Evolutionary conservation across 2,113 vertebrate genomes (phyloP).

Genomic region (Erpornis zantholeuca): DNA sequence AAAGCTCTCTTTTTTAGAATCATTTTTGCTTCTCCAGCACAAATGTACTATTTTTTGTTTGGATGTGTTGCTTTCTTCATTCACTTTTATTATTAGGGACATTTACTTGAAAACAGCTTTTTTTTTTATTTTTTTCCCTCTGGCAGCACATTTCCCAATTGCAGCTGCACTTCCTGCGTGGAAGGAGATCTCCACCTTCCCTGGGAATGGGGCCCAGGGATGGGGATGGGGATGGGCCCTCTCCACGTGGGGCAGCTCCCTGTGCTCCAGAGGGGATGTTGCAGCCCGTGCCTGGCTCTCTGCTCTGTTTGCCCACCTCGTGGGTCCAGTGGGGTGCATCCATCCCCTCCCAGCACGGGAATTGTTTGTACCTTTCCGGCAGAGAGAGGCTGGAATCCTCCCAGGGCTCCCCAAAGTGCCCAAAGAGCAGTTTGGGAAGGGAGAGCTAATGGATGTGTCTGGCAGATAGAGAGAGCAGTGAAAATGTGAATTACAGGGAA

Average conservation of each 20-base stretch:
- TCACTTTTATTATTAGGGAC: not conserved
- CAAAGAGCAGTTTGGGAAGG: not conserved
- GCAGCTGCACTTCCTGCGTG: not conserved
- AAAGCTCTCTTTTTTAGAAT: constrained; percentile 34
- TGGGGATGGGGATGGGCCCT: rapidly evolving
- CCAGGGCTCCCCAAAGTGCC: not conserved
- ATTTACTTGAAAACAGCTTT: constrained; percentile 34
- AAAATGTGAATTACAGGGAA: not conserved
- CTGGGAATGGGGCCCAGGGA: not conserved
- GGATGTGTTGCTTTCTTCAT: constrained; percentile 10
- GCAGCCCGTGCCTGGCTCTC: not conserved
- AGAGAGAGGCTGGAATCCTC: not conserved
- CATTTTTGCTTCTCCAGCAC: constrained; percentile 43
- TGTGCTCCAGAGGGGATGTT: not conserved
- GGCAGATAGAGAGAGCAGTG: not conserved
- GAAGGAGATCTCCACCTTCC: not conserved
- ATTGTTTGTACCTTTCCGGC: not conserved
- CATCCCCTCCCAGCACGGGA: rapidly evolving
- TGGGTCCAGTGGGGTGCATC: not conserved
- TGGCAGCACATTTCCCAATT: not conserved
- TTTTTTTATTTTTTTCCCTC: not conserved
- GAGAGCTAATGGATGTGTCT: not conserved
- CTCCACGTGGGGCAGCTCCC: not conserved
- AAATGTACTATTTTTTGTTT: constrained; percentile 17
- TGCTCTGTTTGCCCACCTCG: rapidly evolving